These are phyloP conservation scores for Dinothrombium tinctorium DNA, from an alignment of 1,140 invertebrate species.

Conservation along the genomic window DNA sequence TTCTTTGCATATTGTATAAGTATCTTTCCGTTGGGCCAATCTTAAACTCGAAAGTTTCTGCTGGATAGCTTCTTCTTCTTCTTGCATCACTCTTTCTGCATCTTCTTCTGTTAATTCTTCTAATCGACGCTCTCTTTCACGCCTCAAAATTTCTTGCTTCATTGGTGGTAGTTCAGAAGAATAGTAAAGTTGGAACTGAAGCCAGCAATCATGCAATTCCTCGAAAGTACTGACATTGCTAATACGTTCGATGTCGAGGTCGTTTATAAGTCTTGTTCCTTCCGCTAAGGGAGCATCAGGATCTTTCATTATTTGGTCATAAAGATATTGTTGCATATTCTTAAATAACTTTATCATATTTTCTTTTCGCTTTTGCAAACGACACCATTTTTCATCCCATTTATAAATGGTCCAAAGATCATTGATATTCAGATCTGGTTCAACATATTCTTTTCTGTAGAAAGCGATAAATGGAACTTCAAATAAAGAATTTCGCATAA, in stretches of 20 bases:
- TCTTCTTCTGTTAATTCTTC: slow-evolving; percentile 2
- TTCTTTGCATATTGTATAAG: slow-evolving; percentile 59
- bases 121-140: slow-evolving; percentile 25
- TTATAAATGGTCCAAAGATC: slow-evolving; percentile 94
- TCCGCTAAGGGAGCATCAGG: slow-evolving; percentile 59
- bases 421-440: slow-evolving; percentile 76
- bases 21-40: slow-evolving; percentile 43
- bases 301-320: slow-evolving; percentile 50
- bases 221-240: slow-evolving; percentile 52
- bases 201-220: slow-evolving; percentile 73
- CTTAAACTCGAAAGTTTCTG: slow-evolving; percentile 32
- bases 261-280: slow-evolving; percentile 31
- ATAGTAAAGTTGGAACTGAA: slow-evolving; percentile 81
- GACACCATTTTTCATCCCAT: slow-evolving; percentile 90
- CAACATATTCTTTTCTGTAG: slow-evolving; percentile 92
- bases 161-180: slow-evolving; percentile 57
- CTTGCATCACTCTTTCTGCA: slow-evolving; percentile 15
- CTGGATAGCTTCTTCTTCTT: slow-evolving; percentile 25
- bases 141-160: slow-evolving; percentile 39
- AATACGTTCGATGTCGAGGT: slow-evolving; percentile 16
- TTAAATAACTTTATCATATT: slow-evolving; percentile 58
- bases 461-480: slow-evolving; percentile 90
- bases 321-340: slow-evolving; percentile 76
- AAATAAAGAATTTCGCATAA: slow-evolving; percentile 78
- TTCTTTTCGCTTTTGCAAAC: slow-evolving; percentile 58